Evolutionary conservation across 2,113 vertebrate genomes (phyloP).

Genomic region (Balaenoptera acutorostrata): DNA sequence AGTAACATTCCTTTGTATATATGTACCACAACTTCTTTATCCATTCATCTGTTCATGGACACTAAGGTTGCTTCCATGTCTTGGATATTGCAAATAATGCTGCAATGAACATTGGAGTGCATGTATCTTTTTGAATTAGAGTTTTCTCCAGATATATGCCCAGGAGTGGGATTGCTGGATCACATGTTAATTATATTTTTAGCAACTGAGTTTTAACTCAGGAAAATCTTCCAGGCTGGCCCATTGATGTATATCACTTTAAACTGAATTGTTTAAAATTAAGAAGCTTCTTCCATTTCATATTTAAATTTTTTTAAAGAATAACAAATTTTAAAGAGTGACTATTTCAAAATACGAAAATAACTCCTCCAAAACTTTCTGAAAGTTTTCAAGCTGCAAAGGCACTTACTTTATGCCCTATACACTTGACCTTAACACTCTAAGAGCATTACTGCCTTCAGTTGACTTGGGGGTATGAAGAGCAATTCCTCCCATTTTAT

Average conservation of each 20-base stretch:
- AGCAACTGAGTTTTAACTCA: not conserved
- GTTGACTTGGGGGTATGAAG: conserved; percentile 8
- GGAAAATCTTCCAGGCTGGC: not conserved
- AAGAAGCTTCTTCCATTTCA: not conserved
- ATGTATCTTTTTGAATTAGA: not conserved
- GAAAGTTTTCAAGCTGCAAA: not conserved
- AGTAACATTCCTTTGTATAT: too few species aligned
- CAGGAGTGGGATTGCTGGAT: not conserved
- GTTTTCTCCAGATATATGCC: not conserved
- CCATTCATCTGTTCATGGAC: not conserved
- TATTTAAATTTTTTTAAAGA: not conserved
- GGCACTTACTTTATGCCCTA: conserved; percentile 25
- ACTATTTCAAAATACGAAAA: not conserved
- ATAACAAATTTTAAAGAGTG: not conserved
- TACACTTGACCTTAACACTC: conserved; percentile 51
- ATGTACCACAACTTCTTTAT: not conserved
- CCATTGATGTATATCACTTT: not conserved
- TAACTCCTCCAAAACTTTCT: not conserved
- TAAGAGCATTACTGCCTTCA: not conserved
- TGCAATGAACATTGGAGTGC: not conserved
- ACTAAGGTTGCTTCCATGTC: not conserved
- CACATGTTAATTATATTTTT: not conserved
- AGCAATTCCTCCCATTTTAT: conserved; percentile 53
- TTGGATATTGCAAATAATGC: not conserved
- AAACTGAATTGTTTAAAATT: not conserved